A percentile compares a stretch with the other conserved stretches of the same genome.
Conservation (phyloP, 2,797 vertebrate genomes). For the Cryptoblepharus egeriae region DNA sequence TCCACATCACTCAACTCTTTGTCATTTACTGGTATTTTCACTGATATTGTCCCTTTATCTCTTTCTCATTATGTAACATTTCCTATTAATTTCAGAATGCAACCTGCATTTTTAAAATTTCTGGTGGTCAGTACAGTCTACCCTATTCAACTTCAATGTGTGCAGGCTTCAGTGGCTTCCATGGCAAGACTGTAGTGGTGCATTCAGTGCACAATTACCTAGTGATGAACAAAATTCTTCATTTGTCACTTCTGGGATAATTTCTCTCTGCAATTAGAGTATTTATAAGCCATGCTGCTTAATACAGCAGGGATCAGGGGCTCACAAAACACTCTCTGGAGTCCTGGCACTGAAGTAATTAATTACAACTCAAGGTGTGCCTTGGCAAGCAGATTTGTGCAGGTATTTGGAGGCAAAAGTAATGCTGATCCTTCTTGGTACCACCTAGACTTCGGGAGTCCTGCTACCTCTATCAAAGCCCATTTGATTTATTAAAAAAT, state of each 20-base stretch:
- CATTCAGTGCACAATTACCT: conserved; percentile 55
- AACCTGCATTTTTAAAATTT: neutral
- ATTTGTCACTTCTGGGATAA: conserved; percentile 54
- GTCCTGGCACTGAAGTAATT: conserved; percentile 13
- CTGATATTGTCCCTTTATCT: neutral
- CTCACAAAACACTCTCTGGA: conserved; percentile 47
- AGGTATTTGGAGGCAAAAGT: conserved; percentile 46
- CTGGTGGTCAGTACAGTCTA: conserved; percentile 3
- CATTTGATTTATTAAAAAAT: neutral
- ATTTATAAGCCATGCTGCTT: conserved; percentile 51
- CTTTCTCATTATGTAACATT: neutral
- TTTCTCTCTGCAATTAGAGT: conserved; percentile 60
- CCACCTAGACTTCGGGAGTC: neutral
- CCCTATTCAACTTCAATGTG: neutral
- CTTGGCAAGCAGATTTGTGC: conserved; percentile 14
- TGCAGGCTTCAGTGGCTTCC: conserved; percentile 44
- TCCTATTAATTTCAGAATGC: neutral
- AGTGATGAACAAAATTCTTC: conserved; percentile 68
- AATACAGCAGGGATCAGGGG: conserved; percentile 7
- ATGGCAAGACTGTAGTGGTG: conserved; percentile 57
- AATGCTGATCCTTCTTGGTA: neutral
- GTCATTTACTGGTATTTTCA: neutral
- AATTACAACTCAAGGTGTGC: conserved; percentile 45
- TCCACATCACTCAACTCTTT: neutral
- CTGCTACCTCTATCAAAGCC: neutral